phyloP scores from a whole-genome alignment of 1,140 invertebrate genomes.

The Asbolus verrucosus region DNA sequence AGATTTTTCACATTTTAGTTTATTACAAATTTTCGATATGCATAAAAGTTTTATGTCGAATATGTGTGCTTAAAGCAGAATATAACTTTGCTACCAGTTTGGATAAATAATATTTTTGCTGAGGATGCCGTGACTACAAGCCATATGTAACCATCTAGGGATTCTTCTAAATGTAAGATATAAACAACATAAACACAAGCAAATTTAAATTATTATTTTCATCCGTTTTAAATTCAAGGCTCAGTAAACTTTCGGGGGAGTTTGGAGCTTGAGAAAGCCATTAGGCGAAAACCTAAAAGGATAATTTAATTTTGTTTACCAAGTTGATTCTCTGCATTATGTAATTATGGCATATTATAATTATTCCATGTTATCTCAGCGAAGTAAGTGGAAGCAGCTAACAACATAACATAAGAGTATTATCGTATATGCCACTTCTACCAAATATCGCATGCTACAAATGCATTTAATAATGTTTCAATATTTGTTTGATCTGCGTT shows the following conservation, averaged over 20 bases:
- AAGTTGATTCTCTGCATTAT: not conserved
- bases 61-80: too few relatives aligned
- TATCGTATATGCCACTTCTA: too few relatives aligned
- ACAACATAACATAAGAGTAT: not conserved
- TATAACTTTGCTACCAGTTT: too few relatives aligned
- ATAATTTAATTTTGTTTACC: slow-evolving; percentile 8
- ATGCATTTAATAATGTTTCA: too few relatives aligned
- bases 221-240: not conserved
- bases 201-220: slow-evolving; percentile 12
- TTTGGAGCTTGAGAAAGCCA: slow-evolving; percentile 5
- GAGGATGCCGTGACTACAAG: too few relatives aligned
- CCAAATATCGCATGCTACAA: too few relatives aligned
- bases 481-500: too few relatives aligned
- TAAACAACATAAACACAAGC: not conserved
- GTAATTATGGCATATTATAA: not conserved
- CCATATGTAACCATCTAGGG: too few relatives aligned
- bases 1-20: too few relatives aligned
- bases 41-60: too few relatives aligned
- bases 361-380: not conserved
- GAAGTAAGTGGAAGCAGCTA: not conserved
- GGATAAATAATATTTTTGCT: too few relatives aligned
- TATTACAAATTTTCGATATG: too few relatives aligned
- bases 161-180: not conserved
- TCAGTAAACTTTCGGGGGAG: slow-evolving; percentile 10
- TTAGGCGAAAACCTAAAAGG: slow-evolving; percentile 6